Evolutionary conservation across 2,888 invertebrate species (phyloP), one percentile per base, ranked within the genome.

Genomic region (Lepeophtheirus nordmannii): DNA sequence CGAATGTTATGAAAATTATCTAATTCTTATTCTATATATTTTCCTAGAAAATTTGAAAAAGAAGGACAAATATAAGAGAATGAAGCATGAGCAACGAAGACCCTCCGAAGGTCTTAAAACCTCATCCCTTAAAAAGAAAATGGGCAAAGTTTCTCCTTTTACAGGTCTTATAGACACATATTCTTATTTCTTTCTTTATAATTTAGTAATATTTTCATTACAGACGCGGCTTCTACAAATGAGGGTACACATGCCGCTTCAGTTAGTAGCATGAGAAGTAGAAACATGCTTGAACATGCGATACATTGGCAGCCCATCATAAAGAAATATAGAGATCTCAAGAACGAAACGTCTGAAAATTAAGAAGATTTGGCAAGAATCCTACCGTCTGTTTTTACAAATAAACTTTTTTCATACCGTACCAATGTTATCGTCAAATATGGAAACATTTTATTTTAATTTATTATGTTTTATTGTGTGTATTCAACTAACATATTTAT

Each of bases 261-360:
- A 0, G 88, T 89, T 74, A 76, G 88, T 69, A 88, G 89, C 73
- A 87, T 89, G 77, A 83, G 85, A 70, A 82, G 83, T 62, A 67
- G 71, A 61, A 85, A 84, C 60, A 81, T 87, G 71, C 89, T 90
- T 70, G 90, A 90, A 74, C 88, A 86, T 72, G 89, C 91, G 10
- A 87, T 88, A 1, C 90, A 92, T 75, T 92, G 91, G 91, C 88
- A 89, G 72, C 80, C 85, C 2, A 90, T 91, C 68, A 86, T 90
- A 23, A 87, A 87, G 77, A 90, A 89, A 74, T 92, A 91, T 75
- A 80, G 89, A 22, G 85, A 86, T 0, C 78, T 90, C n/a, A 61
- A 37, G 62, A 41, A 41, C 10, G 38, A 41, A 62, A 40, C 62
- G 23, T 11, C 41, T n/a, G 41, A 41, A 30, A 60, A 60, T 20